Evolutionary conservation across 2,888 invertebrate species (phyloP).

Genomic region (Brenthis hecate): DNA sequence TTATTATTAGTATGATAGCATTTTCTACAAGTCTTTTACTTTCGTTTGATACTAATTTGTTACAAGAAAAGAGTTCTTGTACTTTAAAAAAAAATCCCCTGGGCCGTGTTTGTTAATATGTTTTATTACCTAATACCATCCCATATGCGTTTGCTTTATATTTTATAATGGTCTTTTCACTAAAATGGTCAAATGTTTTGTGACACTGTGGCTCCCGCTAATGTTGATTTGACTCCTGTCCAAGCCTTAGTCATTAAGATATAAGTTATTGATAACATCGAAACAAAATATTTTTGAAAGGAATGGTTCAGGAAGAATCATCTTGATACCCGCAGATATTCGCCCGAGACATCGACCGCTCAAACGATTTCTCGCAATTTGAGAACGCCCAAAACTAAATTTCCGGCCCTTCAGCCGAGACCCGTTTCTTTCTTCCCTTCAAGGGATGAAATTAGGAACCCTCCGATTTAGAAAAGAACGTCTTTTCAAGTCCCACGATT

Average conservation of each 20-base stretch:
- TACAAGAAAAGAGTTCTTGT: too few relatives aligned
- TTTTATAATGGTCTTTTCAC: too few relatives aligned
- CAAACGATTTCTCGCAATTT: constrained; percentile 37
- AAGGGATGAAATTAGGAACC: constrained; percentile 32
- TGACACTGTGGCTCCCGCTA: not conserved
- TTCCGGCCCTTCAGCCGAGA: constrained; percentile 31
- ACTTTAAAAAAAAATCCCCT: too few relatives aligned
- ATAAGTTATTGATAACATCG: not conserved
- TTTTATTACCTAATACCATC: too few relatives aligned
- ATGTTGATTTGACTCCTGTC: not conserved
- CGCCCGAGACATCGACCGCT: constrained; percentile 25
- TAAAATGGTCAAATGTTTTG: too few relatives aligned
- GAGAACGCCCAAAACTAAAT: constrained; percentile 38
- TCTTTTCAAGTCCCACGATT: constrained; percentile 33
- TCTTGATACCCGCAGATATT: constrained; percentile 5
- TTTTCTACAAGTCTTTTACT: too few relatives aligned
- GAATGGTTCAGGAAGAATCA: constrained; percentile 5
- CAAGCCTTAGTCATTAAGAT: not conserved
- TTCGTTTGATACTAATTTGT: too few relatives aligned
- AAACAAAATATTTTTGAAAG: constrained; percentile 1
- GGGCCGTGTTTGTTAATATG: too few relatives aligned
- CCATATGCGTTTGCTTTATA: too few relatives aligned
- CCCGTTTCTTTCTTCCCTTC: constrained; percentile 34
- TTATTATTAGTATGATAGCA: too few relatives aligned
- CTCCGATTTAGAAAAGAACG: constrained; percentile 25